These are phyloP conservation scores for Sarcophaga variegata DNA, from an alignment of 2,888 invertebrate genomes.

Conservation along the genomic window DNA sequence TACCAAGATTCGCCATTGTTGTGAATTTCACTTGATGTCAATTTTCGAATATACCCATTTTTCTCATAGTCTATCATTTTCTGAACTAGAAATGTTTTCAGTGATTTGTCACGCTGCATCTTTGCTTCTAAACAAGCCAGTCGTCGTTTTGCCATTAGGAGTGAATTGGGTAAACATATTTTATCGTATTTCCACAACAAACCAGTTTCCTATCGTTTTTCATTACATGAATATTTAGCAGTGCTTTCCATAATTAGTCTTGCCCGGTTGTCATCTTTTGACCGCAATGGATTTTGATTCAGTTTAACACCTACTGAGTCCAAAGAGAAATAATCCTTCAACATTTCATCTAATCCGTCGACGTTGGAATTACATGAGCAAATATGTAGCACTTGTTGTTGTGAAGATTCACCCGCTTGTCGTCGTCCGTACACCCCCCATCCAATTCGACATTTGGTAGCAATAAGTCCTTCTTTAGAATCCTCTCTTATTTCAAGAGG, in stretches of 20 bases:
- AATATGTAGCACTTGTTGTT: slow-evolving; percentile 44
- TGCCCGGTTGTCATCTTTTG: slow-evolving; percentile 51
- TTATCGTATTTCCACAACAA: slow-evolving; percentile 47
- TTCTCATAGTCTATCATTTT: slow-evolving; percentile 50
- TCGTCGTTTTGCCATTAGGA: slow-evolving; percentile 48
- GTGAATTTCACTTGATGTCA: slow-evolving; percentile 24
- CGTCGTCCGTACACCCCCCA: slow-evolving; percentile 52
- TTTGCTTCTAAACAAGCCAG: slow-evolving; percentile 47
- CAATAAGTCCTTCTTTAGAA: slow-evolving; percentile 9
- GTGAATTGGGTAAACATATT: slow-evolving; percentile 45
- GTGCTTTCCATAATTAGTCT: slow-evolving; percentile 43
- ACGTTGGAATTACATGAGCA: slow-evolving; percentile 19
- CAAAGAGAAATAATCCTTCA: slow-evolving; percentile 51
- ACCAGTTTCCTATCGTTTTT: slow-evolving; percentile 59
- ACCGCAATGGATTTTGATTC: slow-evolving; percentile 37
- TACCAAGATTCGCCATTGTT: slow-evolving; percentile 43
- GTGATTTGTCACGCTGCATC: slow-evolving; percentile 34
- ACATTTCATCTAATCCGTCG: slow-evolving; percentile 22
- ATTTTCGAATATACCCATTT: slow-evolving; percentile 46
- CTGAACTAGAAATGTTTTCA: slow-evolving; percentile 27
- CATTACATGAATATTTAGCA: slow-evolving; percentile 34
- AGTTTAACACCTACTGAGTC: slow-evolving; percentile 47
- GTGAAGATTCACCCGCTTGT: background rate
- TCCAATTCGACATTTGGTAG: slow-evolving; percentile 52
- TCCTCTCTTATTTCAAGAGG: slow-evolving; percentile 43